These are phyloP conservation scores for Phengaris arion DNA, from an alignment of 2,888 invertebrate genomes.

Conservation along the genomic window DNA sequence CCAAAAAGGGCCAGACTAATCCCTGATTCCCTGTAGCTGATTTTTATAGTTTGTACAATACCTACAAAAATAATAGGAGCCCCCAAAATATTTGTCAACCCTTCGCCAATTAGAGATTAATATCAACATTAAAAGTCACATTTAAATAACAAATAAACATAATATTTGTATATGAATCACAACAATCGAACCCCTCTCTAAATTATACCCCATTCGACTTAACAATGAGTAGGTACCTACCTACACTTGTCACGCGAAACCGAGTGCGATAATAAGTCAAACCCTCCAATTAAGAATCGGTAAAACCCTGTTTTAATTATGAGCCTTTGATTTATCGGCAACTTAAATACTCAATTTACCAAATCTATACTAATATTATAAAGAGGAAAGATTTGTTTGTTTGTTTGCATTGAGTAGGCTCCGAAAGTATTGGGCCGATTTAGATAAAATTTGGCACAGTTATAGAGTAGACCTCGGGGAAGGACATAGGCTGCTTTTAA, in stretches of 20 bases:
- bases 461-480: too few relatives aligned
- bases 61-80: neutral
- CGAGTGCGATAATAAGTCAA: neutral
- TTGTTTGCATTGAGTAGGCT: too few relatives aligned
- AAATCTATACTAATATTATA: neutral
- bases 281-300: neutral
- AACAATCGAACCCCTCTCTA: neutral
- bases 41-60: neutral
- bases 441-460: too few relatives aligned
- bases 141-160: neutral
- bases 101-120: neutral
- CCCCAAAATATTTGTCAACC: neutral
- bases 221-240: neutral
- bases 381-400: too few relatives aligned
- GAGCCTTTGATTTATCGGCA: neutral
- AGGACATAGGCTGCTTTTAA: too few relatives aligned
- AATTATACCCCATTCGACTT: neutral
- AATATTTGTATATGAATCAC: constrained; percentile 4
- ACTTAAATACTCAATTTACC: neutral
- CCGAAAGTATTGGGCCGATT: too few relatives aligned
- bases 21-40: neutral
- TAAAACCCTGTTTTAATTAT: neutral
- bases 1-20: neutral
- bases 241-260: neutral
- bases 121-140: constrained; percentile 9